Conservation (phyloP, 2,888 invertebrate species). For the Pocota personata region DNA sequence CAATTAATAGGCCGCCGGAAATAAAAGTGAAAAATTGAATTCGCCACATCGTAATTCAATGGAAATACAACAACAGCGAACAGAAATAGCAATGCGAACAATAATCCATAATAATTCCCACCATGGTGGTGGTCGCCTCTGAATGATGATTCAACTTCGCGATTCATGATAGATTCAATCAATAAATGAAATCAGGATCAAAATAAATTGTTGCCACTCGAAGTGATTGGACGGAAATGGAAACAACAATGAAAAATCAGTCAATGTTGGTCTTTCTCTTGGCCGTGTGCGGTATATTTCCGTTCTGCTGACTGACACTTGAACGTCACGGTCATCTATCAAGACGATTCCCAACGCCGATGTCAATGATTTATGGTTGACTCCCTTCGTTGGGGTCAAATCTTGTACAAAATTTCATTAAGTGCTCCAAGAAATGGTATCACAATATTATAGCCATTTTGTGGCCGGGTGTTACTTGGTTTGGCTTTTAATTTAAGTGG, state of each 20-base stretch:
- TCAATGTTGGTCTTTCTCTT: neutral
- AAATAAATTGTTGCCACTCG: constrained; percentile 45
- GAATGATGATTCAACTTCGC: constrained; percentile 15
- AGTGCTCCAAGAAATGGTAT: neutral
- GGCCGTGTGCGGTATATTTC: neutral
- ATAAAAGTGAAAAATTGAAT: constrained; percentile 35
- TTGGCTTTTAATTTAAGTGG: neutral
- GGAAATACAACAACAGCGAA: neutral
- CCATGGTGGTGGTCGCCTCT: neutral
- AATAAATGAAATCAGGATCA: constrained; percentile 39
- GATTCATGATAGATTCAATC: constrained; percentile 16
- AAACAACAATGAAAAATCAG: constrained; percentile 26
- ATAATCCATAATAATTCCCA: constrained; percentile 32
- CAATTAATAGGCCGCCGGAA: constrained; percentile 14
- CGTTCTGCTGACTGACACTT: constrained; percentile 2
- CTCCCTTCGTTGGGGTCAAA: neutral
- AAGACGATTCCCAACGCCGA: neutral
- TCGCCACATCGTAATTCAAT: neutral
- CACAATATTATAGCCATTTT: neutral
- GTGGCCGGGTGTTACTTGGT: neutral
- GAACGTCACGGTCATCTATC: neutral
- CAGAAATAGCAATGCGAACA: neutral
- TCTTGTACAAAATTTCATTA: neutral
- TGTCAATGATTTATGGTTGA: constrained; percentile 6
- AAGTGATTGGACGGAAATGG: constrained; percentile 35